Conservation (phyloP, 2,113 vertebrate genomes). For the Sterna hirundo region DNA sequence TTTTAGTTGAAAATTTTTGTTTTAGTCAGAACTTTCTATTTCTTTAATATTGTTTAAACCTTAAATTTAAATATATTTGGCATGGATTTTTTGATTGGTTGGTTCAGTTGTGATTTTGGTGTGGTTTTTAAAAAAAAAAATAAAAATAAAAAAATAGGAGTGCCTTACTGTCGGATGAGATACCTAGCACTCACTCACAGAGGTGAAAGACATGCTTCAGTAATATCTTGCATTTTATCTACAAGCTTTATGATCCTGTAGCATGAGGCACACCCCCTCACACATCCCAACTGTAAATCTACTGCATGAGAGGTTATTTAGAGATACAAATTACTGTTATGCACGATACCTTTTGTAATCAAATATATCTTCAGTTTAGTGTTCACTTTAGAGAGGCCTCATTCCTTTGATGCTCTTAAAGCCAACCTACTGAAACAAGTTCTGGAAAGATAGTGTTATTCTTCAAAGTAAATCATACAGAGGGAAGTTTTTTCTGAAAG, state of each 20-base stretch:
- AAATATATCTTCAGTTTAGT: slow-evolving; percentile 57
- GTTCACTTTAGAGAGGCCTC: slow-evolving; percentile 30
- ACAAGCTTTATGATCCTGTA: slow-evolving; percentile 29
- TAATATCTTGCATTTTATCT: background rate
- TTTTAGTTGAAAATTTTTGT: background rate
- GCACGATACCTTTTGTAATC: slow-evolving; percentile 42
- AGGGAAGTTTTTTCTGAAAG: background rate
- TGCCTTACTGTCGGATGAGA: background rate
- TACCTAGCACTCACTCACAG: background rate
- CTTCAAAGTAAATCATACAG: slow-evolving; percentile 12
- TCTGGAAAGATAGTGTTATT: background rate
- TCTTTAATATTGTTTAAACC: background rate
- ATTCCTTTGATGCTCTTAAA: slow-evolving; percentile 50
- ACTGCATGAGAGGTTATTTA: slow-evolving; percentile 44
- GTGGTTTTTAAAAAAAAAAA: background rate
- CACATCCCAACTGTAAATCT: slow-evolving; percentile 41
- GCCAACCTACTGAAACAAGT: slow-evolving; percentile 40
- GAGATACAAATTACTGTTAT: slow-evolving; percentile 54
- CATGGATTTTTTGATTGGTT: background rate
- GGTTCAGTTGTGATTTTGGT: background rate
- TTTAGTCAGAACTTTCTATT: background rate
- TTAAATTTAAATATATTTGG: background rate
- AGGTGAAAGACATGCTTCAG: background rate
- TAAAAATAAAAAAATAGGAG: background rate
- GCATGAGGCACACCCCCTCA: background rate